Base-by-base conservation (phyloP, 2,888 invertebrate species). In the Chalcosyrphus nemorum region DNA sequence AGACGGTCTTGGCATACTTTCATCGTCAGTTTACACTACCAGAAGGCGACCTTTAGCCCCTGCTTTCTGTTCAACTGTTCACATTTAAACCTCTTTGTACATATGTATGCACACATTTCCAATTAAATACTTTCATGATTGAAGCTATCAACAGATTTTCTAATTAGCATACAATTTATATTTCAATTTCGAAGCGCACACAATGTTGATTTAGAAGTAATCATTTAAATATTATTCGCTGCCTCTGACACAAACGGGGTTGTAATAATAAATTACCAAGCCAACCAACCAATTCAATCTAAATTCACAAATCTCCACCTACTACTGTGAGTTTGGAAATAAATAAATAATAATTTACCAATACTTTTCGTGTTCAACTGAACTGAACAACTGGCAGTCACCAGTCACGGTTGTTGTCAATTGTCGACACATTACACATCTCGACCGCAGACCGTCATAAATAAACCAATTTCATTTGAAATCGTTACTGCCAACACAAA, bases 371-470 rank as follows among this genome's bases (percentile, higher is more conserved):
- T 1, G 27, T 32, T 17, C 17, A 54, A 29, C 41, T 54, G n/a
- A n/a, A n/a, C n/a, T n/a, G n/a, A n/a, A n/a, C n/a, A n/a, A 43
- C 29, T 43, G 66, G 24, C 54, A 29, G 15, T 13, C 11, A 38
- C 38, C 54, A 29, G 15, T 13, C 11, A 38, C 27, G 41, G 57
- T 24, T 38, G 35, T 38, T 6, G 13, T 32, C 45, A 47, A 3
- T 24, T n/a, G 19, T 13, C 24, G 2, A 43, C 32, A 13, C 57
- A 21, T 13, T 6, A 29, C 17, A 61, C 45, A 45, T 35, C 21
- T 24, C 41, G 11, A 29, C 61, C 27, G 11, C 21, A 52, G 29
- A 13, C 72, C 59, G 41, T 61, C 61, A 72, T 41, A 61, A 72
- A 32, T 41, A 52, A 72, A 52, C 52, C 61, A 52, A 72, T 52